Base-by-base conservation (phyloP, 2,888 invertebrate species). In the Nycteola revayana region DNA sequence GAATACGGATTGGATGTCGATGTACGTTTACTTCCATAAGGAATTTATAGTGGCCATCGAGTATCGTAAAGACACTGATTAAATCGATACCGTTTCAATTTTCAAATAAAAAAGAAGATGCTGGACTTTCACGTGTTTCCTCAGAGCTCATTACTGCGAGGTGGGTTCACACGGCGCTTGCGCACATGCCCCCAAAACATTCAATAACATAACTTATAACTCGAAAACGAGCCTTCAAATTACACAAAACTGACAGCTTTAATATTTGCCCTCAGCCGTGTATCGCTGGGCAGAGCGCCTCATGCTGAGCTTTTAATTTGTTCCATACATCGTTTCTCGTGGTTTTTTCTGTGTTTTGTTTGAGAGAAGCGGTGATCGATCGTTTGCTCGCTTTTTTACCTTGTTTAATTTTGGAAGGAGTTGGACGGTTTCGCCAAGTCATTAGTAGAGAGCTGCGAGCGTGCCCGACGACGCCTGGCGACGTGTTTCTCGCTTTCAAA, bases 271-370 rank as follows among this genome's bases (percentile, higher is more conserved):
- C 71, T 82, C 60, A 73, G 75, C 71, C 66, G 63, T 52, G 65
- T 59, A 51, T 43, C 65, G 71, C 63, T 66, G 57, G 65, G 62
- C 49, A 69, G 60, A 68, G 42, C 71, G 77, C 77, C 80, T 80
- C 87, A 87, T 74, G 87, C 87, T 86, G 87, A 67, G 86, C 85
- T 75, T 87, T 86, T 86, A 87, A 87, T 87, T 87, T 86, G 86
- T 84, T 86, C 82, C 83, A 75, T 78, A 74, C 83, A 83, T 85
- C 86, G 76, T 82, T 79, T 78, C 82, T 69, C 70, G 76, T 77
- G 71, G 68, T 74, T 77, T 78, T 62, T 83, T 83, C 77, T 84
- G 71, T 72, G 78, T 86, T 86, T 83, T 83, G 80, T 86, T 81
- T 81, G 82, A 68, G 67, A 60, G 66, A 64, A 61, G 67, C 60